Evolutionary conservation across 1,140 invertebrate genomes (phyloP).

Genomic region (Heliconius himera): DNA sequence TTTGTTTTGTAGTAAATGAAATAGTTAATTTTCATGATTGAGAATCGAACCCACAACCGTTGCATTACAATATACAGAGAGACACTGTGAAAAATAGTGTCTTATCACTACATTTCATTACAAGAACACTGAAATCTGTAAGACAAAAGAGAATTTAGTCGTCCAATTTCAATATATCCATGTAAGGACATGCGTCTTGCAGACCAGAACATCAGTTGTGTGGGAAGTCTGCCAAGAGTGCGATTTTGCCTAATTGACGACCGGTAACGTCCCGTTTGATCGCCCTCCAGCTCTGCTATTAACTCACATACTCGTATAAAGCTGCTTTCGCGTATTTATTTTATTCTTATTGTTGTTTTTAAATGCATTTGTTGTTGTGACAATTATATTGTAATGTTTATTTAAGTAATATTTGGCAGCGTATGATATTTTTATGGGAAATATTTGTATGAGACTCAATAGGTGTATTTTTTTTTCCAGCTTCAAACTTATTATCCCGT

Average conservation of each 20-base stretch:
- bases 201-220: slow-evolving; percentile 59
- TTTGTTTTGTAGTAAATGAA: too few relatives aligned
- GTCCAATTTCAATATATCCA: slow-evolving; percentile 36
- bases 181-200: slow-evolving; percentile 51
- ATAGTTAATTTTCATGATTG: too few relatives aligned
- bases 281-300: slow-evolving; percentile 58
- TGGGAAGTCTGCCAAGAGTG: slow-evolving; percentile 71
- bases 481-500: too few relatives aligned
- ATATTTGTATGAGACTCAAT: neutral
- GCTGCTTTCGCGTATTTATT: slow-evolving; percentile 43
- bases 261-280: slow-evolving; percentile 66
- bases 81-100: neutral
- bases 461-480: too few relatives aligned
- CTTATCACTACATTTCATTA: too few relatives aligned
- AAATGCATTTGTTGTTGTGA: neutral
- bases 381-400: neutral
- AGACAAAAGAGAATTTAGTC: neutral
- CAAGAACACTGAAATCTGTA: too few relatives aligned
- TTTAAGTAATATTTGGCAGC: neutral
- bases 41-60: too few relatives aligned
- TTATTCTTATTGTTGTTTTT: slow-evolving; percentile 22
- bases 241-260: slow-evolving; percentile 74
- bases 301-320: slow-evolving; percentile 59
- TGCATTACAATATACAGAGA: neutral
- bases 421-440: neutral